Evolutionary conservation across 2,113 vertebrate genomes (phyloP), one percentile per base, ranked within the genome.

Genomic region (Atrichornis clamosus): DNA sequence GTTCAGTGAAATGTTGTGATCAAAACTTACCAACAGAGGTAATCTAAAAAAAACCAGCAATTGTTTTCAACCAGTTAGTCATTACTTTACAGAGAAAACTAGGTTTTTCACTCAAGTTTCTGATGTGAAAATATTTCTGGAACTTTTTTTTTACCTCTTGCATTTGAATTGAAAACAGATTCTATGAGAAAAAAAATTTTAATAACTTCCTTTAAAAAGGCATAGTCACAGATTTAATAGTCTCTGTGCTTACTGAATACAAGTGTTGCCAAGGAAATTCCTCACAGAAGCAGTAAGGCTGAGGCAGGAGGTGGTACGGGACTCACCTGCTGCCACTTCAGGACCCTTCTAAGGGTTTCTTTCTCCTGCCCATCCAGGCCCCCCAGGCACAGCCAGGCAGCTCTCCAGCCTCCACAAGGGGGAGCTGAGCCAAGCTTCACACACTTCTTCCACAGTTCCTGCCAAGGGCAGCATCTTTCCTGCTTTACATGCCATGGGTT

Each of bases 361-460:
- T 44, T 30, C 35, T 52, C 7, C 27, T 59, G 41, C 23, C 42
- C 35, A 32, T 56, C 52, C 72, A 82, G 27, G 10, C 39, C 24
- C 30, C 26, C 16, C 32, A n/a, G 62, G 24, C 46, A 37, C 24
- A 39, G 44, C 42, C 64, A 58, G 52, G 32, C 35, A 79, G 70
- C 49, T 65, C n/a, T 30, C 12, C 1, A 0, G 47, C 12, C 68
- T 50, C 41, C 1, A 1, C 1, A 1, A 12, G 26, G 37, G n/a
- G 63, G 20, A 44, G 20, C n/a, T 7, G 42, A 85, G 55, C 44
- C 35, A 24, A 28, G 23, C 32, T 63, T 23, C 46, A 22, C 27
- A 23, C 6, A 2, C 21, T 44, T 23, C 47, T 72, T 62, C 62
- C 15, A 10, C 7, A 41, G 35, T 10, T n/a, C 42, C 83, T 70